Percentiles rank a stretch among this genome's conserved stretches.
phyloP scores from a whole-genome alignment of 2,113 vertebrate genomes.

The Sylvia atricapilla region DNA sequence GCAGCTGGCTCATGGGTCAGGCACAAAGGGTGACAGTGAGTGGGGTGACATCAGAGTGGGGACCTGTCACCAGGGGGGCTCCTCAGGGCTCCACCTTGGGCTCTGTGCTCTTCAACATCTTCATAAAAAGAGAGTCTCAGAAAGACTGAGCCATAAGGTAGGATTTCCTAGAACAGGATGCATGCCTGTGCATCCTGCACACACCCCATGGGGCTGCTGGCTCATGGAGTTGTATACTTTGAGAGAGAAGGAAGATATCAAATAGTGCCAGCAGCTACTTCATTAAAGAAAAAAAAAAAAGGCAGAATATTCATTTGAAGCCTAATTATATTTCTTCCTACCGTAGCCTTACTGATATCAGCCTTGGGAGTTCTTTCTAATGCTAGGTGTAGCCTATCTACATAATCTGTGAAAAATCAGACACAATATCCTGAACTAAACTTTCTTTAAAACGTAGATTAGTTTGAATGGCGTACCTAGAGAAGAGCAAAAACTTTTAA shows the following conservation, averaged over 20 bases:
- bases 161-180: background rate
- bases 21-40: background rate
- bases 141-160: background rate
- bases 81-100: rapidly evolving
- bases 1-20: background rate
- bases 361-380: background rate
- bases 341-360: background rate
- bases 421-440: background rate
- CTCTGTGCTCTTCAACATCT: background rate
- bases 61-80: background rate
- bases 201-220: rapidly evolving
- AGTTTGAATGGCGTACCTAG: background rate
- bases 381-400: background rate
- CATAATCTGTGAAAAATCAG: background rate
- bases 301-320: background rate
- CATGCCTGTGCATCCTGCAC: rapidly evolving
- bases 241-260: background rate
- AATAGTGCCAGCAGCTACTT: background rate
- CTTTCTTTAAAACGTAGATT: background rate
- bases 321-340: background rate
- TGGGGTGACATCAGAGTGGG: background rate
- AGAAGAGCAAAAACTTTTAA: background rate
- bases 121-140: background rate
- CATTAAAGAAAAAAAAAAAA: rapidly evolving
- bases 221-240: background rate